Conservation (phyloP, 2,113 vertebrate genomes). For the Lampris megalopsis region DNA sequence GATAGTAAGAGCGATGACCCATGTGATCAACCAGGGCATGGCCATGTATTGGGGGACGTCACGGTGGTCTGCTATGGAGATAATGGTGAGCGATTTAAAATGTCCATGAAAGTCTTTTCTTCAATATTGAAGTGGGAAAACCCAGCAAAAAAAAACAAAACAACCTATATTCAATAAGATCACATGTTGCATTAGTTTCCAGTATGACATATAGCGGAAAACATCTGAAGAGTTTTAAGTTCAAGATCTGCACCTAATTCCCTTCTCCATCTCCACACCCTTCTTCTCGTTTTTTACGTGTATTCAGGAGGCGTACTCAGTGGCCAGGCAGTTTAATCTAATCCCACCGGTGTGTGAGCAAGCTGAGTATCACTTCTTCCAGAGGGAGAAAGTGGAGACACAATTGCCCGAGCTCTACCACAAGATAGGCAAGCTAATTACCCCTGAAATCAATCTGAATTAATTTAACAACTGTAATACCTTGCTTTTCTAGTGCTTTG, state of each 20-base stretch:
- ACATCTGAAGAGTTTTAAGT: background rate
- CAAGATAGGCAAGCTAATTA: slow-evolving; percentile 88
- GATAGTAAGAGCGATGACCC: slow-evolving; percentile 95
- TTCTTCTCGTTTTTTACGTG: slow-evolving; percentile 15
- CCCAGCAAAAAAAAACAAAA: background rate
- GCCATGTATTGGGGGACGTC: slow-evolving; percentile 99
- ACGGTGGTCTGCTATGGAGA: slow-evolving; percentile 97
- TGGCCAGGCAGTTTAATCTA: slow-evolving; percentile 97
- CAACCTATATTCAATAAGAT: background rate
- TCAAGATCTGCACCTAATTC: background rate
- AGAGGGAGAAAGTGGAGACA: slow-evolving; percentile 96
- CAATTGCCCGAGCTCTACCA: slow-evolving; percentile 97
- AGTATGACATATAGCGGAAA: background rate
- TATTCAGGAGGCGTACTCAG: slow-evolving; percentile 94
- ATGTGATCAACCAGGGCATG: slow-evolving; percentile 97
- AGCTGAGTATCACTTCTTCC: slow-evolving; percentile 97
- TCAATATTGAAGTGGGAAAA: background rate
- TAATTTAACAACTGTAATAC: background rate
- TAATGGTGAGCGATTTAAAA: slow-evolving; percentile 86
- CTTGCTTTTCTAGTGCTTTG: slow-evolving; percentile 1
- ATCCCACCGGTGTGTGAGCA: slow-evolving; percentile 97
- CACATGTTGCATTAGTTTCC: background rate
- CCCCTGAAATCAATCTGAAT: background rate
- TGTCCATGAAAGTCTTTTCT: background rate
- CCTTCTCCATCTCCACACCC: background rate